These are phyloP conservation scores for Dione vanillae DNA, from an alignment of 2,888 invertebrate species.

Conservation along the genomic window DNA sequence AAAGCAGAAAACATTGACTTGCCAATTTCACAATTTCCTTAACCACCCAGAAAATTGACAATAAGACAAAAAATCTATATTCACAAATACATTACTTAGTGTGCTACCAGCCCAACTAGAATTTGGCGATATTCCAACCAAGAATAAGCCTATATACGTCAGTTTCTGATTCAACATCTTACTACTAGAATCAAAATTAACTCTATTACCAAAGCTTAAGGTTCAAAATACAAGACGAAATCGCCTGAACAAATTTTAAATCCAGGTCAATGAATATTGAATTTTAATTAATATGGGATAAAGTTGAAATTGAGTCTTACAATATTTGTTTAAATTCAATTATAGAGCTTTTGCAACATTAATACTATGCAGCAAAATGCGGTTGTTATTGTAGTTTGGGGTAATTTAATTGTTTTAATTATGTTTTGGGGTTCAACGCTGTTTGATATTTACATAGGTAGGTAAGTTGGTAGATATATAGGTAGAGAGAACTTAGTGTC, in stretches of 20 bases:
- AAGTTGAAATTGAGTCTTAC: conserved; percentile 32
- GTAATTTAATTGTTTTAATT: conserved; percentile 18
- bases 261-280: conserved; percentile 39
- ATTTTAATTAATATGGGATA: conserved; percentile 32
- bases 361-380: conserved; percentile 21
- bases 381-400: conserved; percentile 21
- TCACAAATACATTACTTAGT: background rate
- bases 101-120: conserved; percentile 13
- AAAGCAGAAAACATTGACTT: no score
- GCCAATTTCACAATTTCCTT: background rate
- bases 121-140: conserved; percentile 36
- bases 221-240: background rate
- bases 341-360: conserved; percentile 32
- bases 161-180: conserved; percentile 27
- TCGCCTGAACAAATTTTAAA: background rate
- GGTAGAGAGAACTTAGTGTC: no score
- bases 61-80: background rate
- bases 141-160: conserved; percentile 40
- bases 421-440: background rate
- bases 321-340: conserved; percentile 37
- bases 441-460: background rate
- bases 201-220: conserved; percentile 25
- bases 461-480: background rate
- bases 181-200: conserved; percentile 10
- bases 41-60: background rate